Conservation (phyloP, 2,888 invertebrate genomes). For the Metacarcinus magister region DNA sequence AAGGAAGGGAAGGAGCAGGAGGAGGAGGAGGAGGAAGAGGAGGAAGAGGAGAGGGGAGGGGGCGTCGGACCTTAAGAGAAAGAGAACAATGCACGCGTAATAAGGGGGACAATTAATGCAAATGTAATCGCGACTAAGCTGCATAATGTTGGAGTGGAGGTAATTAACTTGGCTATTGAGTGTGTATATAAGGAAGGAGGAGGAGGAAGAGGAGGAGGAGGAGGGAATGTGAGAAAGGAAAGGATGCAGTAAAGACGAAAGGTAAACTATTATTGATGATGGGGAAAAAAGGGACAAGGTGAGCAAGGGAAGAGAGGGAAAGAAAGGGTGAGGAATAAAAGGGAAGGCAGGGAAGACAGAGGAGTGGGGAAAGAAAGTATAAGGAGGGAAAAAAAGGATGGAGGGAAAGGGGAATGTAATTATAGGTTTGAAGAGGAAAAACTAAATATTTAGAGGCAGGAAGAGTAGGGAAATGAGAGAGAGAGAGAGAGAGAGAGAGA, state of each 20-base stretch:
- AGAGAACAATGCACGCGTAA: slow-evolving; percentile 30
- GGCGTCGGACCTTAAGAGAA: background rate
- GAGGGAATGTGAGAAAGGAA: background rate
- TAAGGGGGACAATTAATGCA: slow-evolving; percentile 26
- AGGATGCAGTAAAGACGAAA: background rate
- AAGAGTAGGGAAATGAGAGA: background rate
- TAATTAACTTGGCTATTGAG: background rate
- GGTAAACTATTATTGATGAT: background rate
- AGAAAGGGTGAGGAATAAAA: background rate
- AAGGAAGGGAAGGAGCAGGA: background rate
- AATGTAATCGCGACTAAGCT: slow-evolving; percentile 1
- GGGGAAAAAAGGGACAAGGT: background rate
- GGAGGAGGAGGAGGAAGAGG: background rate
- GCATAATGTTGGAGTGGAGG: background rate
- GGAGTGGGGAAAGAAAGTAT: background rate
- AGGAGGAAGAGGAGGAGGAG: background rate
- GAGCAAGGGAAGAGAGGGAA: background rate
- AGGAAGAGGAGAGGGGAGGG: background rate
- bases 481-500: background rate
- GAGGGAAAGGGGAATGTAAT: background rate
- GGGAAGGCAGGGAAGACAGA: background rate
- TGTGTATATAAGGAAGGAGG: slow-evolving; percentile 1
- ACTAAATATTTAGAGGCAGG: background rate
- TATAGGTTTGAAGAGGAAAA: background rate
- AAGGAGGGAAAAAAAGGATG: background rate